A percentile compares a stretch with the other conserved stretches of the same genome.
phyloP scores from a whole-genome alignment of 2,797 vertebrate species.

The Tokudaia muenninki region DNA sequence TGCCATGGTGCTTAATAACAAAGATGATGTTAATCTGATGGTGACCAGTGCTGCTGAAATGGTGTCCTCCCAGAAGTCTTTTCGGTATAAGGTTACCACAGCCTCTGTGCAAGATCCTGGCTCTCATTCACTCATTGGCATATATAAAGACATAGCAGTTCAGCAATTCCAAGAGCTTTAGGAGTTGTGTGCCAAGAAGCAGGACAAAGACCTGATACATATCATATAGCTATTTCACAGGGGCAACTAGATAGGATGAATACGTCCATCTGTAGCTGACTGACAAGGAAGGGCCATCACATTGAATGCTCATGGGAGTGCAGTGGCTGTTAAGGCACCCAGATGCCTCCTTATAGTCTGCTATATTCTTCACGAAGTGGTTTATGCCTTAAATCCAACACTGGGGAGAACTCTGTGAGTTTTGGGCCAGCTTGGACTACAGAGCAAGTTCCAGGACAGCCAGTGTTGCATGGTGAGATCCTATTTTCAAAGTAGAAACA shows the following conservation, averaged over 20 bases:
- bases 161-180: background rate
- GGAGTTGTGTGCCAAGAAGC: background rate
- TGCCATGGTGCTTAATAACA: background rate
- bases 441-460: background rate
- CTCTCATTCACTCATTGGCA: background rate
- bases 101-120: background rate
- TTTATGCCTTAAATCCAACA: background rate
- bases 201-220: background rate
- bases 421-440: background rate
- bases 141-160: background rate
- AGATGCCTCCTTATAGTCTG: background rate
- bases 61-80: background rate
- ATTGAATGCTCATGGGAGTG: background rate
- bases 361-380: background rate
- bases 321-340: background rate
- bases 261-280: background rate
- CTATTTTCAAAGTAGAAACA: background rate
- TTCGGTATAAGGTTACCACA: background rate
- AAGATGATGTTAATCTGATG: background rate
- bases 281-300: background rate
- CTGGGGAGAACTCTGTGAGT: background rate
- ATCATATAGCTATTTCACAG: background rate
- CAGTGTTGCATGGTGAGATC: background rate
- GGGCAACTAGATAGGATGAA: background rate
- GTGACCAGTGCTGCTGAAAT: background rate